Evolutionary conservation across 2,113 vertebrate genomes (phyloP).

Genomic region (Xenopus tropicalis): DNA sequence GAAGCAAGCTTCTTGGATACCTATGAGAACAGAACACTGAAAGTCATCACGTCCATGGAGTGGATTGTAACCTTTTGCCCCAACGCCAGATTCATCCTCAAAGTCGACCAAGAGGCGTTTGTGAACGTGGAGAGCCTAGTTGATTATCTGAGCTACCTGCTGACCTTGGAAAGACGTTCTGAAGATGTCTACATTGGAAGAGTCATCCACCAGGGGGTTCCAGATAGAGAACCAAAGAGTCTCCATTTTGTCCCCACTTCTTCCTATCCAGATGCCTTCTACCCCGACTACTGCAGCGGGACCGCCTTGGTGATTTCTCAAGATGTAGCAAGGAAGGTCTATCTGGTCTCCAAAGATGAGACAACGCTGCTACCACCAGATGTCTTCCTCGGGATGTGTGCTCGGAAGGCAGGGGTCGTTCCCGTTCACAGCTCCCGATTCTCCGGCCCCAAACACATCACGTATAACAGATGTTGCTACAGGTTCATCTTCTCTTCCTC

Average conservation of each 20-base stretch:
- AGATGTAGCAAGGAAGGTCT: constrained; percentile 81
- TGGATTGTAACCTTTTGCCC: constrained; percentile 84
- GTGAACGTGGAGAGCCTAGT: constrained; percentile 71
- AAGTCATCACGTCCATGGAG: constrained; percentile 64
- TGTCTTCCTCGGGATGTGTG: constrained; percentile 79
- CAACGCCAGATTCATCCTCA: constrained; percentile 73
- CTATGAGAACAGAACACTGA: constrained; percentile 60
- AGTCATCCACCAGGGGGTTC: constrained; percentile 71
- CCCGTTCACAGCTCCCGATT: constrained; percentile 84
- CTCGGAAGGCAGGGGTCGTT: constrained; percentile 69
- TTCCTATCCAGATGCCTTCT: constrained; percentile 67
- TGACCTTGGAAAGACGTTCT: constrained; percentile 67
- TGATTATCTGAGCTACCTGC: constrained; percentile 60
- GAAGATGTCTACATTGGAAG: constrained; percentile 80
- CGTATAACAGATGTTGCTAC: constrained; percentile 88
- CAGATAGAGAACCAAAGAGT: constrained; percentile 67
- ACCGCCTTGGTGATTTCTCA: constrained; percentile 78
- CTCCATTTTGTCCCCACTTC: constrained; percentile 63
- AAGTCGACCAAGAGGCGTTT: constrained; percentile 73
- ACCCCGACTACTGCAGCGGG: constrained; percentile 80
- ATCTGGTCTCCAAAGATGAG: constrained; percentile 63
- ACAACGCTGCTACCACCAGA: constrained; percentile 60
- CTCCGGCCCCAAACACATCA: constrained; percentile 75
- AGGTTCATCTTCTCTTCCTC: constrained; percentile 84
- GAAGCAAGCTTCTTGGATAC: constrained; percentile 70